A percentile compares a stretch with the other conserved stretches of the same genome.
These are phyloP conservation scores for Eledona agricola DNA, from an alignment of 2,888 invertebrate genomes.

Conservation along the genomic window DNA sequence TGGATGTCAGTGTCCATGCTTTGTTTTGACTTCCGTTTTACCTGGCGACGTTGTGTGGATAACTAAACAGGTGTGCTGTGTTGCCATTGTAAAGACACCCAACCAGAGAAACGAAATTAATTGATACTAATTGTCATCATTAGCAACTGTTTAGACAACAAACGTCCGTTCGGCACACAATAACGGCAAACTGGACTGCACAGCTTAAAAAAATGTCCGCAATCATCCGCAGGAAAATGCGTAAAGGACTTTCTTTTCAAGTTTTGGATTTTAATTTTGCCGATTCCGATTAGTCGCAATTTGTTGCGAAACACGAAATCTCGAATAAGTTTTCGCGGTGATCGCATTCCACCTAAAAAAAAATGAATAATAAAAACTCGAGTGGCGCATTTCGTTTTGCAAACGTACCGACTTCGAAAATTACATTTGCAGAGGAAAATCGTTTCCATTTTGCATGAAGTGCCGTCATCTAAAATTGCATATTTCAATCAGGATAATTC, in stretches of 20 bases:
- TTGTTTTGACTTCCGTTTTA: slow-evolving; percentile 23
- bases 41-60: slow-evolving; percentile 4
- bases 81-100: neutral
- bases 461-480: slow-evolving; percentile 53
- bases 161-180: too few relatives aligned
- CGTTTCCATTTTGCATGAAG: slow-evolving; percentile 45
- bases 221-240: too few relatives aligned
- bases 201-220: too few relatives aligned
- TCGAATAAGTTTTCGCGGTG: too few relatives aligned
- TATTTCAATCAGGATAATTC: slow-evolving; percentile 53
- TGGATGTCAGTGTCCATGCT: slow-evolving; percentile 24
- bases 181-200: too few relatives aligned
- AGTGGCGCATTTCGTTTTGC: slow-evolving; percentile 1
- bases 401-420: slow-evolving; percentile 16
- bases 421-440: slow-evolving; percentile 34
- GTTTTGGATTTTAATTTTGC: too few relatives aligned
- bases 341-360: neutral
- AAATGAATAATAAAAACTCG: slow-evolving; percentile 9
- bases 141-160: slow-evolving; percentile 7
- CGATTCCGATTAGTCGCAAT: too few relatives aligned
- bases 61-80: slow-evolving; percentile 25
- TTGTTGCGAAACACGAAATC: too few relatives aligned
- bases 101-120: slow-evolving; percentile 16
- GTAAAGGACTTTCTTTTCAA: too few relatives aligned
- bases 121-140: slow-evolving; percentile 12